These are phyloP conservation scores for Cryptotis parvus DNA, from an alignment of 2,113 vertebrate genomes.

Conservation along the genomic window DNA sequence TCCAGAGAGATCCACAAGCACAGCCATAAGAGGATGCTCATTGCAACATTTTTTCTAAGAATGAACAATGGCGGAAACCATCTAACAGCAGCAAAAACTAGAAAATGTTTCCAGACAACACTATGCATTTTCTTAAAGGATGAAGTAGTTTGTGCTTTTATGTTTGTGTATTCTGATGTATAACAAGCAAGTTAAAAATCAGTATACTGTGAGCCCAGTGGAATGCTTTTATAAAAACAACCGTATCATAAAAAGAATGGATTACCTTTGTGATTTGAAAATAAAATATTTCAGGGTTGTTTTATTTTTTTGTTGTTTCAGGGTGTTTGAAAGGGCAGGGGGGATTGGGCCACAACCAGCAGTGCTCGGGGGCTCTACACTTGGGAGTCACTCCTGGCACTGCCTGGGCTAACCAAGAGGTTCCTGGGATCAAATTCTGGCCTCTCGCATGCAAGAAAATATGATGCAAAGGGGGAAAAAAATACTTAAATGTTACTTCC, in stretches of 20 bases:
- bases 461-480: neutral
- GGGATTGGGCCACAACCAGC: too few relatives aligned
- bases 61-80: neutral
- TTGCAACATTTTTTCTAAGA: neutral
- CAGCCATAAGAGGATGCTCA: neutral
- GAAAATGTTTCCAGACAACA: neutral
- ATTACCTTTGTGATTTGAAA: too few relatives aligned
- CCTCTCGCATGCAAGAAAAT: too few relatives aligned
- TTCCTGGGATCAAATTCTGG: too few relatives aligned
- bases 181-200: neutral
- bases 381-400: too few relatives aligned
- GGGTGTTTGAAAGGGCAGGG: too few relatives aligned
- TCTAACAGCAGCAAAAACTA: neutral
- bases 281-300: too few relatives aligned
- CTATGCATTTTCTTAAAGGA: too few relatives aligned
- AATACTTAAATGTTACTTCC: neutral
- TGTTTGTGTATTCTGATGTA: neutral
- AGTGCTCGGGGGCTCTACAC: too few relatives aligned
- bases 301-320: too few relatives aligned
- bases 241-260: too few relatives aligned
- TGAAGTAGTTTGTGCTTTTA: neutral
- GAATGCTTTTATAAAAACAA: neutral
- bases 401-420: too few relatives aligned
- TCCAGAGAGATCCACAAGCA: neutral
- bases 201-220: neutral